Conservation (phyloP, 2,113 vertebrate species). For the Cyprinodon tularosa region DNA sequence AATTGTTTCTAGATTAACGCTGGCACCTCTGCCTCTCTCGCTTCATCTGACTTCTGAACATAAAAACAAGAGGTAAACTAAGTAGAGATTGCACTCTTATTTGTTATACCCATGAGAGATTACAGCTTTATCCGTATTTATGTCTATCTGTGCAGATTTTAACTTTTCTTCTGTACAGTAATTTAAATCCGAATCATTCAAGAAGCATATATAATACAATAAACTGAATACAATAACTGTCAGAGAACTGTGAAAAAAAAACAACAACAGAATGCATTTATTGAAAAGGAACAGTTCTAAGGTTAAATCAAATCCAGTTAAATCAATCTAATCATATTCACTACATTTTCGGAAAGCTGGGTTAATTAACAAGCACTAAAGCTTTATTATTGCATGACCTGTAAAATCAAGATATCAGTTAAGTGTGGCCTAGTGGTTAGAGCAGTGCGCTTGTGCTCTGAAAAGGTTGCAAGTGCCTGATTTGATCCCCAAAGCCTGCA, state of each 20-base stretch:
- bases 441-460: too few relatives aligned
- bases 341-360: not conserved
- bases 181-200: not conserved
- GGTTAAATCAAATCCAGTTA: not conserved
- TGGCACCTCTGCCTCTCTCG: not conserved
- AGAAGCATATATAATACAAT: not conserved
- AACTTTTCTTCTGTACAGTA: not conserved
- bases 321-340: not conserved
- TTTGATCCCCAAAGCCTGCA: too few relatives aligned
- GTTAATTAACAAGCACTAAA: not conserved
- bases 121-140: not conserved
- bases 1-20: conserved; percentile 44
- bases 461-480: too few relatives aligned
- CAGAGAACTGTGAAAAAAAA: not conserved
- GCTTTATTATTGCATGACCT: not conserved
- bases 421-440: too few relatives aligned
- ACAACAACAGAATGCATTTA: too few relatives aligned
- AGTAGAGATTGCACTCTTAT: not conserved
- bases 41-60: conserved; percentile 8
- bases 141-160: not conserved
- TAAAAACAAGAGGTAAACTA: not conserved
- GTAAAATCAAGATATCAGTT: not conserved
- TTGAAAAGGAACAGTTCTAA: not conserved
- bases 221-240: too few relatives aligned
- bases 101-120: not conserved